Evolutionary conservation across 1,140 invertebrate species (phyloP).

Genomic region (Zaprionus nigranus): DNA sequence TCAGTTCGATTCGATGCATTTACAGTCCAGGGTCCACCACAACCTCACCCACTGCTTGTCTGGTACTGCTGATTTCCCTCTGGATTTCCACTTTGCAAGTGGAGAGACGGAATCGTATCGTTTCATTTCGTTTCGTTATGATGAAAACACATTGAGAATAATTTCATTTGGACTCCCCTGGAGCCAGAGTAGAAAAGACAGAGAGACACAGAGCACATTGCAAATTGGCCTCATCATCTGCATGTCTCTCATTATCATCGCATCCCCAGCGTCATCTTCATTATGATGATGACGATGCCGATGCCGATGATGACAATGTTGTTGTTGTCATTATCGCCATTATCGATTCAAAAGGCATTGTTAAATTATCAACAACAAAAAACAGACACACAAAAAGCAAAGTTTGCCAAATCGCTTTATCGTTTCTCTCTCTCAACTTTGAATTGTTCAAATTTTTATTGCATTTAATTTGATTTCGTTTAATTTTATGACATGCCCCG

Average conservation of each 20-base stretch:
- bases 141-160: constrained; percentile 48
- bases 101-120: constrained; percentile 15
- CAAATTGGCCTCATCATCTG: constrained; percentile 42
- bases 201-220: constrained; percentile 16
- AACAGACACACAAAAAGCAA: not conserved
- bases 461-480: constrained; percentile 37
- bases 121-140: constrained; percentile 17
- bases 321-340: constrained; percentile 16
- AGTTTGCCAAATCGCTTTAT: constrained; percentile 36
- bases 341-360: constrained; percentile 33
- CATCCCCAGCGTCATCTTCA: constrained; percentile 31
- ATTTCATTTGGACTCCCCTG: constrained; percentile 35
- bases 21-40: not conserved
- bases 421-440: too few species aligned
- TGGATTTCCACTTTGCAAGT: constrained; percentile 37
- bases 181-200: constrained; percentile 10
- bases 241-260: constrained; percentile 16
- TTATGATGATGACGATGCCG: constrained; percentile 13
- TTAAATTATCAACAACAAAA: constrained; percentile 33
- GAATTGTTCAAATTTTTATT: constrained; percentile 12
- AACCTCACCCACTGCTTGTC: not conserved
- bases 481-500: constrained; percentile 29
- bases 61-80: constrained; percentile 41
- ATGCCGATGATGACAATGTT: constrained; percentile 10
- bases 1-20: not conserved